A percentile compares a stretch with the other conserved stretches of the same genome.
phyloP scores from a whole-genome alignment of 2,888 invertebrate genomes.

The Coleophora flavipennella region DNA sequence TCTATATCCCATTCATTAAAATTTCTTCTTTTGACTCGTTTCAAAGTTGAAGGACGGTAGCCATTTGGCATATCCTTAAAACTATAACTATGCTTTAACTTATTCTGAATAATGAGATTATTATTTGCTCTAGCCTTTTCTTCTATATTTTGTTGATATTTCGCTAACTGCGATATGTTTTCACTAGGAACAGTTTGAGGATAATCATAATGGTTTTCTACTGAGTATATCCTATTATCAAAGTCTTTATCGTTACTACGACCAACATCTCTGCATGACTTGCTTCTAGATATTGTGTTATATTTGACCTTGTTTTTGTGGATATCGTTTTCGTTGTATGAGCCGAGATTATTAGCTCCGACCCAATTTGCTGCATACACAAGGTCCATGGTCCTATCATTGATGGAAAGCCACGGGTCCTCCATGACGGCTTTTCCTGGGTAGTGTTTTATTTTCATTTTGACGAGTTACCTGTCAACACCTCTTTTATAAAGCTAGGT shows the following conservation, averaged over 20 bases:
- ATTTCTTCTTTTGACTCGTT: conserved; percentile 69
- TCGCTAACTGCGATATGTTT: conserved; percentile 71
- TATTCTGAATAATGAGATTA: conserved; percentile 65
- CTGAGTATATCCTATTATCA: conserved; percentile 39
- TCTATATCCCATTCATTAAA: conserved; percentile 74
- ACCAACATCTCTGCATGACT: conserved; percentile 62
- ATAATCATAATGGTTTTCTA: conserved; percentile 44
- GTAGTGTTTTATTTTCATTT: conserved; percentile 88
- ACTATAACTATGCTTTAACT: conserved; percentile 69
- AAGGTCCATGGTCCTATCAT: conserved; percentile 80
- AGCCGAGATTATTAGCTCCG: conserved; percentile 75
- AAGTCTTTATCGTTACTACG: conserved; percentile 43
- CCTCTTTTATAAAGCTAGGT: conserved; percentile 14
- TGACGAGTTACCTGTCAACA: conserved; percentile 23
- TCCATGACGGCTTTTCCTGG: conserved; percentile 89
- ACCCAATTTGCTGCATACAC: conserved; percentile 90
- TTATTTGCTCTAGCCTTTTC: conserved; percentile 67
- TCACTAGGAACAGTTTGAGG: conserved; percentile 45
- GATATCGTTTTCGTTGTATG: conserved; percentile 47
- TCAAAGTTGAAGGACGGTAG: conserved; percentile 72
- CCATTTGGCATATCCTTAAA: conserved; percentile 76
- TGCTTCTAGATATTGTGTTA: conserved; percentile 65
- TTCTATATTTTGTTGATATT: conserved; percentile 75
- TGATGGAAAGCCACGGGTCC: conserved; percentile 78
- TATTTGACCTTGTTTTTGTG: conserved; percentile 44